Conservation (phyloP, 2,888 invertebrate genomes). For the Drosophila recens region DNA sequence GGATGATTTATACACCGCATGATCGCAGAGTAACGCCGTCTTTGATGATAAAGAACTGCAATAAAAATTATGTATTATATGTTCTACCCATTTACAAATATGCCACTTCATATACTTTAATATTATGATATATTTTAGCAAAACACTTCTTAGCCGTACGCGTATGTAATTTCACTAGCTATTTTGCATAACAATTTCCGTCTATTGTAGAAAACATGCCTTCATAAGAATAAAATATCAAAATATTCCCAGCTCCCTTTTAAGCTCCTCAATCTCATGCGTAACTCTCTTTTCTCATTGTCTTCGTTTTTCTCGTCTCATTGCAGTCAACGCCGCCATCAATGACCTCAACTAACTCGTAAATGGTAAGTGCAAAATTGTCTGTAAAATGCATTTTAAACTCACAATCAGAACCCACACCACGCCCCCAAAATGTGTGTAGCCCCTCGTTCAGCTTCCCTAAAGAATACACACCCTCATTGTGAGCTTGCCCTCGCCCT, state of each 20-base stretch:
- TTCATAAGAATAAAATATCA: neutral
- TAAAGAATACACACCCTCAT: slow-evolving; percentile 20
- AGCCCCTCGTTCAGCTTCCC: neutral
- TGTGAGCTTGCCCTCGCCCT: slow-evolving; percentile 19
- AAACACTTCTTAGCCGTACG: neutral
- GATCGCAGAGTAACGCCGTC: no score
- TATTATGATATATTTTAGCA: neutral
- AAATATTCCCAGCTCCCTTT: neutral
- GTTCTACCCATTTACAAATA: neutral
- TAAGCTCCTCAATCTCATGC: neutral
- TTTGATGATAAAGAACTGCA: neutral
- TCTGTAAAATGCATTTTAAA: slow-evolving; percentile 68
- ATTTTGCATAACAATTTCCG: slow-evolving; percentile 2
- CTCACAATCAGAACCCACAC: slow-evolving; percentile 38
- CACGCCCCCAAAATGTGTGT: neutral
- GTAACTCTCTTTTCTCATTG: slow-evolving; percentile 1
- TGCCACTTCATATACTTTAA: neutral
- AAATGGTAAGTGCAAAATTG: slow-evolving; percentile 74
- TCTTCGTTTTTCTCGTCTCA: slow-evolving; percentile 5
- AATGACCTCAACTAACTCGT: slow-evolving; percentile 68
- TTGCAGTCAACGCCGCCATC: slow-evolving; percentile 48
- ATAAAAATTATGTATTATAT: neutral
- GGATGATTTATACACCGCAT: no score
- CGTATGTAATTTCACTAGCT: neutral
- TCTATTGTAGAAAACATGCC: neutral